Evolutionary conservation across 2,113 vertebrate species (phyloP), one percentile per base, ranked within the genome.

Genomic region (Setophaga coronata): DNA sequence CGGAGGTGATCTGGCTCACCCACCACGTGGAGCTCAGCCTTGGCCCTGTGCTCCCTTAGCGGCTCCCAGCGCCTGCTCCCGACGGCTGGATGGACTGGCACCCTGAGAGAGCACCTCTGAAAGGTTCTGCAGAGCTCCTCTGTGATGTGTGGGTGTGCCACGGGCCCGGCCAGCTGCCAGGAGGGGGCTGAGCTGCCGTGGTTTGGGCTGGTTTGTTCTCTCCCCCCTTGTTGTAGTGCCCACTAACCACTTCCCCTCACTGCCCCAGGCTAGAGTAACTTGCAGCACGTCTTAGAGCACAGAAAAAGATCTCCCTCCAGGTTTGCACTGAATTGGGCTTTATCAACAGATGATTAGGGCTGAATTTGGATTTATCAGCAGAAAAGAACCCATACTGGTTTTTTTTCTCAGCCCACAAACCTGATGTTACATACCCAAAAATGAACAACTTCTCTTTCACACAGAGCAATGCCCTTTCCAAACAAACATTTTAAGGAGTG

Each of bases 1-100:
- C 98, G 0, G 99, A 99, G 97, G 97, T 99, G 94, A 98, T 99
- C 97, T 99, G 99, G 99, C 99, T 99, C 81, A 99, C 98, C 23
- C 99, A 99, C 58, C 99, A 99, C 0, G 98, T 99, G 51, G 99
- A 99, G 98, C 99, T 99, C 89, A 99, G 98, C 94, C 98, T 99
- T 13, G 99, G 99, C 4, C 99, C 99, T 0, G 98, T 99, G 53
- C 99, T 99, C 61, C 98, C 98, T 1, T 99, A 98, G 98, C 72
- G 5, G 21, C 54, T 74, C 33, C 76, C 34, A 1, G 7, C 3
- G 9, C 80, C 45, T 7, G 70, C 20, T 67, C 90, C 79, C 42
- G 1, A 23, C 16, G 18, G 66, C 89, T 82, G 71, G 58, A 83
- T 4, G 62, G 82, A 89, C 81, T 56, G 50, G 82, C 40, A 36